A percentile compares a stretch with the other conserved stretches of the same genome.
phyloP scores from a whole-genome alignment of 2,113 vertebrate genomes.

The Hippopotamus amphibius region DNA sequence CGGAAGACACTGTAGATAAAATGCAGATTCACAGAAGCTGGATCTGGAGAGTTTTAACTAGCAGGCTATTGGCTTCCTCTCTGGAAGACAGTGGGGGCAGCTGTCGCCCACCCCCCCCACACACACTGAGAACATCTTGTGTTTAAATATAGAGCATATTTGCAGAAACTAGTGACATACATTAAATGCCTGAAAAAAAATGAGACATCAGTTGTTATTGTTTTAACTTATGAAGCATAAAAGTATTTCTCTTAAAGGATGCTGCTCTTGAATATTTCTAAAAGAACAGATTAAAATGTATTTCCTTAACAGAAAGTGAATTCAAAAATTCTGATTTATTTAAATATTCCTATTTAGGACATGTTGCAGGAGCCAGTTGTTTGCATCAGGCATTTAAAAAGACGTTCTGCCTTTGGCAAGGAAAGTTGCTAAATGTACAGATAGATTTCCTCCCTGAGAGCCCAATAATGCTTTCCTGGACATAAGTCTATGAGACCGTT shows the following conservation, averaged over 20 bases:
- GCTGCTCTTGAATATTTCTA: slow-evolving; percentile 55
- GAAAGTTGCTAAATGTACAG: slow-evolving; percentile 71
- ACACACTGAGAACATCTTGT: background rate
- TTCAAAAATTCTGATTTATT: slow-evolving; percentile 62
- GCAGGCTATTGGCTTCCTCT: background rate
- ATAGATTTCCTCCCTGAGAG: slow-evolving; percentile 71
- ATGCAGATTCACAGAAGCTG: background rate
- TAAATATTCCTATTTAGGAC: slow-evolving; percentile 45
- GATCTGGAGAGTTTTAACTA: background rate
- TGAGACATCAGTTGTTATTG: background rate
- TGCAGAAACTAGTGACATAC: background rate
- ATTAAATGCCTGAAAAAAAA: background rate
- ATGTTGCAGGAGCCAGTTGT: slow-evolving; percentile 26
- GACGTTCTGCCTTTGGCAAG: slow-evolving; percentile 67
- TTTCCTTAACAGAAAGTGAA: slow-evolving; percentile 68
- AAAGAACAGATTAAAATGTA: slow-evolving; percentile 63
- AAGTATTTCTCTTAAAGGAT: slow-evolving; percentile 65
- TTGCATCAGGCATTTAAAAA: slow-evolving; percentile 67
- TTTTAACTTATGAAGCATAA: slow-evolving; percentile 14
- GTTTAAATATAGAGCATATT: background rate
- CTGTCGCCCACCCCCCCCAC: fast-evolving
- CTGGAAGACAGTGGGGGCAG: background rate
- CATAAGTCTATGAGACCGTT: background rate
- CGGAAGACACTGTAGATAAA: background rate
- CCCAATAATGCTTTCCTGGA: slow-evolving; percentile 57